These are phyloP conservation scores for Nematostella vectensis DNA, from an alignment of 92 coral and sea anemone species.

Conservation along the genomic window DNA sequence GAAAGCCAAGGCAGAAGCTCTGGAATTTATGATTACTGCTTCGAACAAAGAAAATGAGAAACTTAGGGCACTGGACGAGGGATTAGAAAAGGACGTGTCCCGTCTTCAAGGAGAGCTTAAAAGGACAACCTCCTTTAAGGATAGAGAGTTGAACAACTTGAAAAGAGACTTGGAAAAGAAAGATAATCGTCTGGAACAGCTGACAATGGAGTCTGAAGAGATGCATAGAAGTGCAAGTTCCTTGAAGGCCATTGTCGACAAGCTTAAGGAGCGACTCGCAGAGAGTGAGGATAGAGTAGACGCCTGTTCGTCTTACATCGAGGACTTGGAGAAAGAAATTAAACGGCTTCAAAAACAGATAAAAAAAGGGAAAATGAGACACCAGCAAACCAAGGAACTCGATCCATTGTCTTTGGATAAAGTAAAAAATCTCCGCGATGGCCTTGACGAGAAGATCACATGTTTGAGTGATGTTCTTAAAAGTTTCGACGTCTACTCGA, in stretches of 20 bases:
- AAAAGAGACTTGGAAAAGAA: slow-evolving; percentile 1
- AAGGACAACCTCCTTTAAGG: slow-evolving; percentile 1
- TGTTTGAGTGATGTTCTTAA: slow-evolving; percentile 4
- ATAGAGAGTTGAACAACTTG: slow-evolving; percentile 2
- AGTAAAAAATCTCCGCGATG: not conserved
- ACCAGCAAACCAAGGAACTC: not conserved
- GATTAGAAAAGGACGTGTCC: slow-evolving; percentile 7
- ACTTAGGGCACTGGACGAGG: not conserved
- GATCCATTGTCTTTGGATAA: not conserved
- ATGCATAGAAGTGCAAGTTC: not conserved
- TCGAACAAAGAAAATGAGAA: slow-evolving; percentile 1
- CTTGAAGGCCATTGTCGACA: not conserved
- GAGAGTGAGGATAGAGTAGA: not conserved
- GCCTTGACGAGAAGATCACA: slow-evolving; percentile 12
- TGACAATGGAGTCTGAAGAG: slow-evolving; percentile 4
- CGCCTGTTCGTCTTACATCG: not conserved
- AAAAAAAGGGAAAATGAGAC: not conserved
- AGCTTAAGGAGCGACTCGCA: not conserved
- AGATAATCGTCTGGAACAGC: slow-evolving; percentile 3
- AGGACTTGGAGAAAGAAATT: slow-evolving; percentile 10
- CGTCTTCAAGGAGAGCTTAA: not conserved
- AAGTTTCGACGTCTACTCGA: slow-evolving; percentile 2
- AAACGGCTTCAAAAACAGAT: not conserved
- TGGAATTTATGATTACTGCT: slow-evolving; percentile 3
- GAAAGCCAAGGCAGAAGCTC: slow-evolving; percentile 6